Conservation (phyloP, 92 coral and sea anemone species). For the Umimayanthus chanpuru region DNA sequence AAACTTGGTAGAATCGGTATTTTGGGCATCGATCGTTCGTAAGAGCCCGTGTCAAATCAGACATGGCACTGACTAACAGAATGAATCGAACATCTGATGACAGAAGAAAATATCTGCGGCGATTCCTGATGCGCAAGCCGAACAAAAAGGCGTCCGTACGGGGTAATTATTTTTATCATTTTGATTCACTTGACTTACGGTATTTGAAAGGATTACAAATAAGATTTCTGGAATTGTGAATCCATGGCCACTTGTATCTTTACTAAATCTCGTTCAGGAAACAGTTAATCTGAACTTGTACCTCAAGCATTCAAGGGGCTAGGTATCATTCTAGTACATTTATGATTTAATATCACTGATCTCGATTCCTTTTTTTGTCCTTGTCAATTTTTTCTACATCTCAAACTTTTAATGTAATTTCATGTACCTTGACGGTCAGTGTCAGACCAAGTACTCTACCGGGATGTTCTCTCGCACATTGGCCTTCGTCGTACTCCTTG, state of each 20-base stretch:
- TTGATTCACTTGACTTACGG: conserved; percentile 31
- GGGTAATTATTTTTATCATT: conserved; percentile 69
- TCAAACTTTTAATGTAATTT: not conserved
- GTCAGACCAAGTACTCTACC: not conserved
- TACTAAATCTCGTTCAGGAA: conserved; percentile 6
- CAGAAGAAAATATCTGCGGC: conserved; percentile 85
- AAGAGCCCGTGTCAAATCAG: conserved; percentile 29
- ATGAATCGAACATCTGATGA: conserved; percentile 60
- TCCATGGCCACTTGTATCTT: not conserved
- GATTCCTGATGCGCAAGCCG: conserved; percentile 84
- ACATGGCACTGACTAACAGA: conserved; percentile 75
- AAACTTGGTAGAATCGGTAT: not conserved
- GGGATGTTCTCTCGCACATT: not conserved
- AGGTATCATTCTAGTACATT: not conserved
- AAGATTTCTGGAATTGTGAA: conserved; percentile 14
- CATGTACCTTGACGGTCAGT: not conserved
- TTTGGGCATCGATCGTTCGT: not conserved
- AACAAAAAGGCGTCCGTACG: conserved; percentile 74
- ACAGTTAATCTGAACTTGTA: not conserved
- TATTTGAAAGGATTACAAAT: conserved; percentile 18
- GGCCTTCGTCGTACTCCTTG: not conserved
- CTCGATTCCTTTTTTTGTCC: not conserved
- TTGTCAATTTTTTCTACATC: not conserved
- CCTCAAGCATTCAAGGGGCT: not conserved
- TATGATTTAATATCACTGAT: too few relatives aligned